A percentile compares a stretch with the other conserved stretches of the same genome.
These are phyloP conservation scores for Pseudomyrmex cubaensis DNA, from an alignment of 1,140 invertebrate species.

Conservation along the genomic window DNA sequence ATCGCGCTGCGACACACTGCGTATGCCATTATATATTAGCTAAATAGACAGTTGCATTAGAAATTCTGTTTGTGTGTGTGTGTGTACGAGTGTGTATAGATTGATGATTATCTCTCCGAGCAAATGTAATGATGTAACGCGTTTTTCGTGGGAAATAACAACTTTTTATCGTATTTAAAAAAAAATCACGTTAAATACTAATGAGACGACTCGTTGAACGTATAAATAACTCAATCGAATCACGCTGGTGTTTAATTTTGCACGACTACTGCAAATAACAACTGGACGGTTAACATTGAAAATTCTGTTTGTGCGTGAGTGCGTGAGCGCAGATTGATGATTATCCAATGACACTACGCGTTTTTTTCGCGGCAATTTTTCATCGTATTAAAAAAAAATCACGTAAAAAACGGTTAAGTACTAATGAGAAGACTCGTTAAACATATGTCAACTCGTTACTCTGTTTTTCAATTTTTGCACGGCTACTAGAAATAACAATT, in stretches of 20 bases:
- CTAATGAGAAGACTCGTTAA: not conserved
- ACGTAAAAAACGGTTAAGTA: too few species aligned
- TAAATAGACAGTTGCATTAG: constrained; percentile 38
- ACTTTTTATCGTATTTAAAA: not conserved
- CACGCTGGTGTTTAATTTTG: too few species aligned
- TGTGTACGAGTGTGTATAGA: constrained; percentile 10
- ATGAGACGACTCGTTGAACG: too few species aligned
- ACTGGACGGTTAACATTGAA: constrained; percentile 15
- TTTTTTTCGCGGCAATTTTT: too few species aligned
- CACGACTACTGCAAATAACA: too few species aligned
- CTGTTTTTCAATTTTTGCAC: not conserved
- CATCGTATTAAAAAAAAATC: not conserved
- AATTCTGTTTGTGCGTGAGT: not conserved
- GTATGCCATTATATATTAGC: constrained; percentile 24
- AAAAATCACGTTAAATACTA: too few species aligned
- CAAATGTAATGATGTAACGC: not conserved
- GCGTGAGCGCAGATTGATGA: not conserved
- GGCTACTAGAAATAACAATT: too few species aligned
- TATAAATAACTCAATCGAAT: too few species aligned
- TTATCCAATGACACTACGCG: too few species aligned
- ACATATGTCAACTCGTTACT: not conserved
- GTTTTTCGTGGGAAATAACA: not conserved
- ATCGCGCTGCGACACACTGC: constrained; percentile 2
- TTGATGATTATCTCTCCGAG: constrained; percentile 2
- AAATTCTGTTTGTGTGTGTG: not conserved